Percentiles rank a stretch among this genome's conserved stretches.
Evolutionary conservation across 2,113 vertebrate genomes (phyloP).

Genomic region (Gambusia holbrooki): DNA sequence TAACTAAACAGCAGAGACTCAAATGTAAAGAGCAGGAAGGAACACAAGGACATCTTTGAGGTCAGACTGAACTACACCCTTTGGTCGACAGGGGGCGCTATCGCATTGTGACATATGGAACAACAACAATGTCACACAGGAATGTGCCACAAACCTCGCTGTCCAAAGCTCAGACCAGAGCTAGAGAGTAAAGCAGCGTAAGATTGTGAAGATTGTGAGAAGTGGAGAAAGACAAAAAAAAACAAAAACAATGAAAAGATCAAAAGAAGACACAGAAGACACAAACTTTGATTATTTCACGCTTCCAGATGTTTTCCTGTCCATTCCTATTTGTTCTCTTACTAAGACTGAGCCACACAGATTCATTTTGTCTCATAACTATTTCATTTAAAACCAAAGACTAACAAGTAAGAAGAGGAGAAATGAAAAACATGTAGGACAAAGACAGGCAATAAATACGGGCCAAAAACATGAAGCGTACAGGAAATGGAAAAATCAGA

Average conservation of each 20-base stretch:
- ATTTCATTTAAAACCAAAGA: no score
- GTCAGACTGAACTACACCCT: slow-evolving; percentile 46
- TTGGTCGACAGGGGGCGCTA: slow-evolving; percentile 31
- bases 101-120: slow-evolving; percentile 34
- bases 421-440: no score
- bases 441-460: no score
- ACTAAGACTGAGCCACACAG: no score
- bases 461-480: no score
- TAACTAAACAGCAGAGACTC: slow-evolving; percentile 12
- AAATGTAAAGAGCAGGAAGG: background rate
- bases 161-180: slow-evolving; percentile 86
- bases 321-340: no score
- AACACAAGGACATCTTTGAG: slow-evolving; percentile 5
- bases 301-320: background rate
- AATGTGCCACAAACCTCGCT: slow-evolving; percentile 86
- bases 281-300: background rate
- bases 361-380: no score
- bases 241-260: slow-evolving; percentile 18
- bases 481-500: no score
- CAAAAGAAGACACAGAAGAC: background rate
- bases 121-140: slow-evolving; percentile 34
- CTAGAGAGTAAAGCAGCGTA: slow-evolving; percentile 85
- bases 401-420: no score
- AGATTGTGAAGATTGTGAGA: slow-evolving; percentile 33
- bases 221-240: slow-evolving; percentile 34